phyloP scores from a whole-genome alignment of 2,113 vertebrate genomes.

The Pteruthius melanotis region DNA sequence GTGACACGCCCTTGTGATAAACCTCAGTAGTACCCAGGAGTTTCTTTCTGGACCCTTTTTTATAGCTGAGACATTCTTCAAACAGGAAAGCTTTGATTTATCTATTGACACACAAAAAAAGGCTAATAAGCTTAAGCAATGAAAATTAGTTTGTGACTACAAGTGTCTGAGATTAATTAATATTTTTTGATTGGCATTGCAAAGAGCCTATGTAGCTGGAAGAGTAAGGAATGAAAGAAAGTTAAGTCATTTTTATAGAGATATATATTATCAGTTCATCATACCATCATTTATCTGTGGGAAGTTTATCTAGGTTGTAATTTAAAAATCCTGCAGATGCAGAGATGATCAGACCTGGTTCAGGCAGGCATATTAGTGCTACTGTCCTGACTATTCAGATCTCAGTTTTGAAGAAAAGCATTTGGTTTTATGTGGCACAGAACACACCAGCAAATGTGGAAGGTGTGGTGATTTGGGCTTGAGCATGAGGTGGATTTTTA shows the following conservation, averaged over 20 bases:
- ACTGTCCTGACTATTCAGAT: not conserved
- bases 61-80: not conserved
- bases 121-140: not conserved
- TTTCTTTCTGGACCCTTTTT: not conserved
- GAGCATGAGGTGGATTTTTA: not conserved
- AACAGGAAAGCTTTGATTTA: not conserved
- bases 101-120: not conserved
- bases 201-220: not conserved
- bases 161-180: not conserved
- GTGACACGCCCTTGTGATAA: not conserved
- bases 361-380: not conserved
- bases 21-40: not conserved
- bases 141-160: not conserved
- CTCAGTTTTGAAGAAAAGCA: fast-evolving
- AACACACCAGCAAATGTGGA: not conserved
- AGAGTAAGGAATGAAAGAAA: not conserved
- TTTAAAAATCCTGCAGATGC: not conserved
- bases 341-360: not conserved
- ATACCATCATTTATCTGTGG: not conserved
- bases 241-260: not conserved
- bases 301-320: not conserved
- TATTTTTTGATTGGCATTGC: not conserved
- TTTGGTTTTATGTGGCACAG: not conserved
- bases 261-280: not conserved
- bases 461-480: not conserved